Base-by-base conservation (phyloP, 1,140 invertebrate species). In the Drosophila sp. region DNA sequence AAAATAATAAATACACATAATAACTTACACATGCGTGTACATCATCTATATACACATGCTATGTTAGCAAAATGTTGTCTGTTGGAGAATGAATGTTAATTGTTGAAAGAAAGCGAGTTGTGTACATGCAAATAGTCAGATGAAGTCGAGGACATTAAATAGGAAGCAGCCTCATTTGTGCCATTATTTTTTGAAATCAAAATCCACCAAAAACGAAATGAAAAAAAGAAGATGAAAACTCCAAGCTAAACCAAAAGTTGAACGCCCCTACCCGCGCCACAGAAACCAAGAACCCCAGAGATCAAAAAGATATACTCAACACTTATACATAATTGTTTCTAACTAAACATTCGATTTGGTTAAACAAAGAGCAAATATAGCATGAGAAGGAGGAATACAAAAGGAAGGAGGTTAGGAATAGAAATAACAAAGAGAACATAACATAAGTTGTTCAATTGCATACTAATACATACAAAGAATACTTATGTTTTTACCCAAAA, bases 31-130 rank as follows among this genome's bases (percentile, higher is more conserved):
- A 71, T 50, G 32, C 25, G 70, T 64, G 57, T 44, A 70, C 50
- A 71, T 58, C 62, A 73, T 60, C 54, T 70, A 77, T 61, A 78
- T 63, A 72, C 66, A 76, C 55, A 66, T 77, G 74, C 74, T 77
- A 77, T 77, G 76, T 77, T 77, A 77, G 74, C 74, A 76, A 71
- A 76, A 76, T 77, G 74, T 77, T 77, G 74, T 77, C 74, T 77
- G 74, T 77, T 77, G 55, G 72, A 72, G 30, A 56, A 62, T 17
- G 30, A 40, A 71, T 47, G 44, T 23, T 47, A 7, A 50, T 58
- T 58, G 56, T 35, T 66, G 5, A 10, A 11, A 40, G 40, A 61
- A 40, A 55, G 50, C 56, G 63, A 69, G 70, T 63, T 70, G 70
- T 47, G 32, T 27, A 70, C 54, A 70, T 29, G 71, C 38, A 67